Conservation (phyloP, 2,888 invertebrate genomes). For the Stratiomys singularior region DNA sequence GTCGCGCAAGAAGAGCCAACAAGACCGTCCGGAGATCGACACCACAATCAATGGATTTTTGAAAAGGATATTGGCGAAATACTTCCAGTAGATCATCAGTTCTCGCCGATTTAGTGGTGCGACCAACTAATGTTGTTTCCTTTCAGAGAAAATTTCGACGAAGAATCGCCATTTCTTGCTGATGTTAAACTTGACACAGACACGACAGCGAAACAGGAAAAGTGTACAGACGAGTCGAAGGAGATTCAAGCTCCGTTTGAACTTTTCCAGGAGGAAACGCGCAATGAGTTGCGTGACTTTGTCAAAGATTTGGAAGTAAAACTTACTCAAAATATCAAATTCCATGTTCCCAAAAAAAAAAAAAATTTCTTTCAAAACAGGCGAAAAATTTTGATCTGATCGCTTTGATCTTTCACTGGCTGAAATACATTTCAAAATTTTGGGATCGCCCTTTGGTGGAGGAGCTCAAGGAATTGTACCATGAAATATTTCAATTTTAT, state of each 20-base stretch:
- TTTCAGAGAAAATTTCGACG: slow-evolving; percentile 54
- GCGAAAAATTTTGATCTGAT: slow-evolving; percentile 56
- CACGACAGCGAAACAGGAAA: slow-evolving; percentile 34
- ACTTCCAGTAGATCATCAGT: slow-evolving; percentile 54
- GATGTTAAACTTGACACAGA: slow-evolving; percentile 48
- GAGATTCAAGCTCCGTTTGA: slow-evolving; percentile 51
- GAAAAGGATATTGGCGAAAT: slow-evolving; percentile 56
- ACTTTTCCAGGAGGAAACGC: slow-evolving; percentile 55
- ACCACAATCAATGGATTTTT: slow-evolving; percentile 59
- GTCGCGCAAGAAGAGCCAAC: slow-evolving; percentile 58
- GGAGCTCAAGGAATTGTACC: slow-evolving; percentile 55
- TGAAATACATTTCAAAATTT: slow-evolving; percentile 56
- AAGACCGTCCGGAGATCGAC: slow-evolving; percentile 58
- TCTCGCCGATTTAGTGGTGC: too few relatives aligned
- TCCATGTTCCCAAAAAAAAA: too few relatives aligned
- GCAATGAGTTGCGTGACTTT: slow-evolving; percentile 55
- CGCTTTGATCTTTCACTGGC: slow-evolving; percentile 57
- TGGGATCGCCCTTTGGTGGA: slow-evolving; percentile 56
- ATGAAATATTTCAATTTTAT: slow-evolving; percentile 56
- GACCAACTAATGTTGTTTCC: background rate
- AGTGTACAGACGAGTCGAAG: slow-evolving; percentile 20
- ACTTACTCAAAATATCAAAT: too few relatives aligned
- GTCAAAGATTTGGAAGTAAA: slow-evolving; percentile 53
- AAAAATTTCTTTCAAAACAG: slow-evolving; percentile 4
- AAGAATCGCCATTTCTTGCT: slow-evolving; percentile 56